Evolutionary conservation across 2,113 vertebrate species (phyloP), one percentile per base, ranked within the genome.

Genomic region (Archilochus colubris): DNA sequence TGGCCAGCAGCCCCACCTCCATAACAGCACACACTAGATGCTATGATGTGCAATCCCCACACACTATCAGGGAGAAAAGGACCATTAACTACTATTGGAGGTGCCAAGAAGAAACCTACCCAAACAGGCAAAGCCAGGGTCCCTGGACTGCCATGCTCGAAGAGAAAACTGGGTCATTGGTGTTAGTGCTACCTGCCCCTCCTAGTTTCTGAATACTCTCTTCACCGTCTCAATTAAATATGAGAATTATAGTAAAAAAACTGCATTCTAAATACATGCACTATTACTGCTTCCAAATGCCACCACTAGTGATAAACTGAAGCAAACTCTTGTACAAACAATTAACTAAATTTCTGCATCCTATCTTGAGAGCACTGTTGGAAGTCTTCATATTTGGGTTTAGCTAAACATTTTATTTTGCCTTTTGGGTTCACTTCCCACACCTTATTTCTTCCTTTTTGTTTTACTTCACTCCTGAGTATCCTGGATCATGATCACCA

Each of bases 81-180:
- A 43, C 20, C 59, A 22, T 9, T 5, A 8, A 9, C 25, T 64
- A 20, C 14, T 73, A n/a, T 46, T 44, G 33, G 20, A 46, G 10
- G 10, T 2, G 0, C 46, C 54, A 31, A 36, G 14, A 33, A 57
- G 70, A 19, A 3, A 64, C 50, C 21, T 22, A 16, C 22, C 17
- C n/a, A 61, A 25, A 7, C 30, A 30, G 44, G 14, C 0, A 0
- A 7, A 68, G 43, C 21, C 12, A 5, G 27, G 12, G 4, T 70
- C 51, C 31, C 51, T 50, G 33, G 25, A 20, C 14, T 44, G 53
- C 22, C 14, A 61, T 20, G 53, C 43, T 8, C 38, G 64, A 22
- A n/a, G 22, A 6, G 28, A 84, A 46, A 74, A 63, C 24, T 12
- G 28, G 7, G n/a, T 25, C 54, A 27, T 30, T 9, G 1, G 9